Conservation (phyloP, 2,888 invertebrate genomes). For the Lithophane leautieri region DNA sequence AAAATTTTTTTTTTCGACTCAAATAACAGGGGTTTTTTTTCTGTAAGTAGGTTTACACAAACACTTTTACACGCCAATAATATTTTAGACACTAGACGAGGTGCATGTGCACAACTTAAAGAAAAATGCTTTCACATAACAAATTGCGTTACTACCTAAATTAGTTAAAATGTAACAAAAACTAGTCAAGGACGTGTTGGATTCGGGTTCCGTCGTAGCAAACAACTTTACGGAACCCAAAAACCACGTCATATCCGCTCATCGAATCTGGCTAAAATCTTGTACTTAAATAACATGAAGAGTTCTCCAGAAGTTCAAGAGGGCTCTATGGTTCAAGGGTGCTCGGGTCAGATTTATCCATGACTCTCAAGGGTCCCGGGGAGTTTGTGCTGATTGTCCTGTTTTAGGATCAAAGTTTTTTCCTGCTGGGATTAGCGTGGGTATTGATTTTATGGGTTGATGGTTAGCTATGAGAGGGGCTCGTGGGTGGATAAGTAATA, state of each 20-base stretch:
- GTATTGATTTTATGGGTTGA: constrained; percentile 25
- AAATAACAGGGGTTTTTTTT: not conserved
- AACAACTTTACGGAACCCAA: constrained; percentile 11
- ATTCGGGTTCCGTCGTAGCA: not conserved
- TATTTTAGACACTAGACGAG: too few relatives aligned
- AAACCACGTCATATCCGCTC: constrained; percentile 37
- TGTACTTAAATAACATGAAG: constrained; percentile 62
- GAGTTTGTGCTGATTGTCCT: constrained; percentile 61
- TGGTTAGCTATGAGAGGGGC: not conserved
- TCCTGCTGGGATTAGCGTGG: not conserved
- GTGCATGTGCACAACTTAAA: not conserved
- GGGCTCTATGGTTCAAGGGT: constrained; percentile 63
- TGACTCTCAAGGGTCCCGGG: constrained; percentile 63
- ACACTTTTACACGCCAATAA: not conserved
- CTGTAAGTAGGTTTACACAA: too few relatives aligned
- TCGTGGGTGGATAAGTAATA: not conserved
- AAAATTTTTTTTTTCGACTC: not conserved
- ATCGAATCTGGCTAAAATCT: constrained; percentile 66
- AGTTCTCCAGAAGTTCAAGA: constrained; percentile 59
- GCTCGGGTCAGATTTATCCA: constrained; percentile 70
- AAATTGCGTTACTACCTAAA: constrained; percentile 23
- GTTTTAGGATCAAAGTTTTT: constrained; percentile 59
- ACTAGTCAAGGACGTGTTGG: not conserved
- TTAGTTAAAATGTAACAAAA: constrained; percentile 18
- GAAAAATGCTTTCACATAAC: constrained; percentile 28